phyloP scores from a whole-genome alignment of 2,113 vertebrate species.

The Cromileptes altivelis region DNA sequence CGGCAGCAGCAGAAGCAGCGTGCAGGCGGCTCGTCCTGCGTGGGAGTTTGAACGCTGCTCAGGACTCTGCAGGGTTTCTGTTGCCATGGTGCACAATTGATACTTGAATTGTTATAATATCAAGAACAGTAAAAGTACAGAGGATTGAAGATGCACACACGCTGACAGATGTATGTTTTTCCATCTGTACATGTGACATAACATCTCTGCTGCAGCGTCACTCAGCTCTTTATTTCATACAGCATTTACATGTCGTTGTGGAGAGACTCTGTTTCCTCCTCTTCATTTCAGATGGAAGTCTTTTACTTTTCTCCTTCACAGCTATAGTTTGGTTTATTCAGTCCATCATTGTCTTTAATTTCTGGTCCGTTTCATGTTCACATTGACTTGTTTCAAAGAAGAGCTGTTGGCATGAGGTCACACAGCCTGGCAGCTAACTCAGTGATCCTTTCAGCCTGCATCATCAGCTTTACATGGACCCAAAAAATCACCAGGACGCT shows the following conservation, averaged over 20 bases:
- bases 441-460: neutral
- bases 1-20: neutral
- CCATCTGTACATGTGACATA: conserved; percentile 8
- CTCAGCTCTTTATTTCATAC: neutral
- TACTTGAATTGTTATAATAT: conserved; percentile 15
- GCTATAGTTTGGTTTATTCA: neutral
- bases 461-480: neutral
- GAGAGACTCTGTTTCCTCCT: neutral
- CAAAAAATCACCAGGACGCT: neutral
- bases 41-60: conserved; percentile 44
- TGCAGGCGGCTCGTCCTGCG: conserved; percentile 26
- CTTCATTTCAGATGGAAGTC: no score
- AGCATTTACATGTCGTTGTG: neutral
- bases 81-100: conserved; percentile 68
- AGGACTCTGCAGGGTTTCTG: conserved; percentile 20
- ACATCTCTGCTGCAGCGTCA: neutral
- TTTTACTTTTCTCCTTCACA: neutral
- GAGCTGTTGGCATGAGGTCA: neutral
- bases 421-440: neutral
- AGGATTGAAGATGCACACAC: neutral
- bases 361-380: neutral
- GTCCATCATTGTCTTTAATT: neutral
- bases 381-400: neutral
- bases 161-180: conserved; percentile 20
- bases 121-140: conserved; percentile 14